Base-by-base conservation (phyloP, 2,888 invertebrate species). In the Tholera decimalis region DNA sequence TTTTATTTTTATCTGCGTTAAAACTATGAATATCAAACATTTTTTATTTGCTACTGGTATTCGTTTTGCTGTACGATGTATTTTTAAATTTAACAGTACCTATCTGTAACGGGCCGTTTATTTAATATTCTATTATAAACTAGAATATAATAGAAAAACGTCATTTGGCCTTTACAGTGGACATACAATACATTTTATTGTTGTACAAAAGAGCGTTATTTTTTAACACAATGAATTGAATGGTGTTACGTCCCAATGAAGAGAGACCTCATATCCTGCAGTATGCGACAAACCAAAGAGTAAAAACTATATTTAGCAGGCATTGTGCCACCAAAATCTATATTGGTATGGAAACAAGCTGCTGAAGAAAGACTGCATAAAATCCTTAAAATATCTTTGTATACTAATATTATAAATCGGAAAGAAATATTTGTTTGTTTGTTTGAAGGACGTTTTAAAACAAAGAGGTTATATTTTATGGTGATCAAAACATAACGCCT, bases 261-360 rank as follows among this genome's bases (percentile, higher is more conserved):
- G 67, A 77, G 50, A 70, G 67, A 71, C 59, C 53, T 56, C 65
- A 63, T 76, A 80, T 85, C 84, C 84, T 85, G 82, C 63, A 62
- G 69, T 76, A 72, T 39, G 55, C 20, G 66, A 68, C 59, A 63
- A 63, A 51, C 33, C 24, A 60, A 71, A 41, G 35, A 35, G 54
- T 67, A 56, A 57, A 35, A 55, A 67, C 79, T 83, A 83, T 28
- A 79, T 80, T 71, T 84, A 82, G 72, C 46, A 55, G 43, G 37
- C 51, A 66, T 24, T 28, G 24, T 56, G 30, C 15, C n/a, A 11
- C 30, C 37, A 56, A 39, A 57, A 46, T 68, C n/a, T 11, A 15
- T n/a, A 9, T 50, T 20, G 11, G 1, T 20, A 15, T 26, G 22
- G 11, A 47, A 47, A 47, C 20, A 50, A 8, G 20, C 15, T 8